Conservation (phyloP, 2,888 invertebrate species). For the Melinaea marsaeus region DNA sequence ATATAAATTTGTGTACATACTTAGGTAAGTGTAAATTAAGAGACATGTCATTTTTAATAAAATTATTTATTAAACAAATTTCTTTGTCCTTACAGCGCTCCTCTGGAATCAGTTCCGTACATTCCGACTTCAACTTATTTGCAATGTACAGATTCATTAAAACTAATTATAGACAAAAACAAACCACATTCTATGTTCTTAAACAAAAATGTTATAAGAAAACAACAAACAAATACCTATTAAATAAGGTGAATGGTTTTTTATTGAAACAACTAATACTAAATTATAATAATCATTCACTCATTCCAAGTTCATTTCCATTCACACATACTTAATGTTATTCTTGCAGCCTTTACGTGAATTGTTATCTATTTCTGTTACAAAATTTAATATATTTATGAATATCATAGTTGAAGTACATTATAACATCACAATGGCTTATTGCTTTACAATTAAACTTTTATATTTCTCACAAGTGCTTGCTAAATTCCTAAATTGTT, state of each 20-base stretch:
- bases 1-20: constrained; percentile 53
- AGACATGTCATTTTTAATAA: constrained; percentile 56
- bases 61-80: constrained; percentile 67
- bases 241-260: neutral
- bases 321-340: too few species aligned
- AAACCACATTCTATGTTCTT: neutral
- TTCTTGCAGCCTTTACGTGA: too few species aligned
- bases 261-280: neutral
- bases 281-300: too few species aligned
- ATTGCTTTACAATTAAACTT: too few species aligned
- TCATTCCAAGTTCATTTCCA: too few species aligned
- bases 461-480: too few species aligned
- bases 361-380: too few species aligned
- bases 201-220: neutral
- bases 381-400: too few species aligned
- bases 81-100: constrained; percentile 19
- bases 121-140: constrained; percentile 12
- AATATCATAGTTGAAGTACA: too few species aligned
- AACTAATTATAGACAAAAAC: constrained; percentile 3
- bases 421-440: too few species aligned
- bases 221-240: neutral
- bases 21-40: constrained; percentile 59
- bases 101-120: constrained; percentile 11
- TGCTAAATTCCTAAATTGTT: too few species aligned
- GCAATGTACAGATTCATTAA: neutral